Evolutionary conservation across 2,113 vertebrate genomes (phyloP), one percentile per base, ranked within the genome.

Genomic region (Neotoma lepida): DNA sequence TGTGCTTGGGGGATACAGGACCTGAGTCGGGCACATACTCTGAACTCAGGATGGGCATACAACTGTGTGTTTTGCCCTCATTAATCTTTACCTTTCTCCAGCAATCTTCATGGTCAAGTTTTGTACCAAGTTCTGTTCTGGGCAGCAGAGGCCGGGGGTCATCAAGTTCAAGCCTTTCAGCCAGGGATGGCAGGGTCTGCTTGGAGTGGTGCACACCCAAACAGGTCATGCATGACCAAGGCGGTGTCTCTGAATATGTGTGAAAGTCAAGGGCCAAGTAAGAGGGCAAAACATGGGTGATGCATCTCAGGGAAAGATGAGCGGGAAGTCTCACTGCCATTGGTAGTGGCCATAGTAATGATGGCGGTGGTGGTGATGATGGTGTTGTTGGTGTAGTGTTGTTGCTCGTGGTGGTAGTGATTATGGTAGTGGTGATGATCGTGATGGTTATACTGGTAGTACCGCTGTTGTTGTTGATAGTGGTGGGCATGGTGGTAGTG

Each of bases 91-190:
- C 81, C 1, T 12, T 28, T 35, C 28, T 7, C 44, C 33, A 18
- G 39, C 5, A 15, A 46, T 80, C 82, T 28, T 1, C 1, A 5
- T 3, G 0, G 24, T 28, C 2, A 26, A 33, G 13, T 4, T 17
- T 0, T 15, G 8, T 22, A 33, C 24, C 1, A 46, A 49, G 41
- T n/a, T 63, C 44, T 30, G 2, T 7, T 1, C 33, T 4, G 49
- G 64, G 41, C 20, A 56, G 20, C 3, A 9, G 5, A 1, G 2
- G 0, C 4, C 51, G 4, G 1, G 33, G 39, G 10, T 2, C 26
- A 44, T 66, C 20, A 39, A n/a, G 26, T 15, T 6, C 0, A 1
- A 30, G 63, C 22, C 33, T n/a, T 22, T 9, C 6, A 9, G 6
- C 10, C 0, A 1, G 41, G 77, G 33, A 41, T 28, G 13, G 4